Evolutionary conservation across 2,888 invertebrate species (phyloP), one percentile per base, ranked within the genome.

Genomic region (Dryococelus australis): DNA sequence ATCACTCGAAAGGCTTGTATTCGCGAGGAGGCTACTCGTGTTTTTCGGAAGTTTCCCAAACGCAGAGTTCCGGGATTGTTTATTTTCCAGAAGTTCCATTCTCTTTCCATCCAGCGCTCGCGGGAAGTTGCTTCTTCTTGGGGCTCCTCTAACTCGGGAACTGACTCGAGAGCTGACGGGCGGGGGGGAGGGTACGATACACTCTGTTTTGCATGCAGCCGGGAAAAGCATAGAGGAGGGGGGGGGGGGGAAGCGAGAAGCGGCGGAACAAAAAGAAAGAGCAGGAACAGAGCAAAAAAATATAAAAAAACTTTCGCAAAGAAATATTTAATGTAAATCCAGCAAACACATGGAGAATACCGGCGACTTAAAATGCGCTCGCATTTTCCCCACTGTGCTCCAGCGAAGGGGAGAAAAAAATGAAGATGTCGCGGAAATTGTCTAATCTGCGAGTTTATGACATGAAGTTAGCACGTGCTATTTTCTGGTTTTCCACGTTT

Each of bases 391-490:
- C n/a, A n/a, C 65, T 65, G 65, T 65, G 65, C 16, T 65, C 65
- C 65, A 65, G 24, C 65, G n/a, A 16, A 65, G 65, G n/a, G n/a
- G n/a, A n/a, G n/a, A n/a, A n/a, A n/a, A n/a, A n/a, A n/a, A n/a
- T n/a, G n/a, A 65, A 65, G 65, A 65, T 65, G 65, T 65, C n/a
- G 65, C 65, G 65, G 65, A 65, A 65, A 65, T 65, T 8, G 65
- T 65, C 65, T 65, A 65, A 65, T 65, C 65, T n/a, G 65, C 65
- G 65, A 65, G 65, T 65, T 65, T 65, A 65, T 65, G 65, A n/a
- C 65, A n/a, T 24, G 51, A 65, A 65, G 65, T 65, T 65, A 65
- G 65, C 65, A 9, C 65, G 24, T 65, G 65, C 65, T 65, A 65
- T 65, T 65, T 65, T n/a, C 65, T 65, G 65, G 65, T 65, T 65